These are phyloP conservation scores for Armadillidium nasatum DNA, from an alignment of 1,140 invertebrate species.

Conservation along the genomic window DNA sequence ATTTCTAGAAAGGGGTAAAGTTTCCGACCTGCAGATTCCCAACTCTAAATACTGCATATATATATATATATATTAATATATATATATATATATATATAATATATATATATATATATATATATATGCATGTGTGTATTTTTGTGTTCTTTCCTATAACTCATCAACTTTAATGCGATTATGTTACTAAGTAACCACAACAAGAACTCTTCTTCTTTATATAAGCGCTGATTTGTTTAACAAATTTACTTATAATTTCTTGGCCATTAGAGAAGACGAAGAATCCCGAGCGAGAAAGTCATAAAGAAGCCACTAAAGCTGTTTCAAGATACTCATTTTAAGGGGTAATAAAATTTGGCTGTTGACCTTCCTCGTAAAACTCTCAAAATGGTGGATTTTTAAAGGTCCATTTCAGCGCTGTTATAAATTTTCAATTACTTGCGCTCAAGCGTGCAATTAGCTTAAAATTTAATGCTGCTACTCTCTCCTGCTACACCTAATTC, in stretches of 20 bases:
- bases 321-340: neutral
- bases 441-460: neutral
- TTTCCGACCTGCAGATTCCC: no score
- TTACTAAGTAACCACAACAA: no score
- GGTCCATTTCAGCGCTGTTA: neutral
- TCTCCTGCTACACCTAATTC: neutral
- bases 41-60: neutral
- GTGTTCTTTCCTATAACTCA: neutral
- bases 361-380: constrained; percentile 3
- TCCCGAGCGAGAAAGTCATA: neutral
- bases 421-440: constrained; percentile 8
- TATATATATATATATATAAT: constrained; percentile 15
- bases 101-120: constrained; percentile 6
- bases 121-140: neutral
- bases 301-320: constrained; percentile 1
- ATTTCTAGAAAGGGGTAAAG: no score
- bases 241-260: no score
- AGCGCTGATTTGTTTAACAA: no score
- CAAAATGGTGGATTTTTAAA: constrained; percentile 6
- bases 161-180: no score
- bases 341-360: neutral
- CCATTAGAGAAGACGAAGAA: no score
- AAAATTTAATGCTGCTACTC: neutral
- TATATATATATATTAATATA: neutral
- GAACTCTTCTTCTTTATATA: no score